phyloP scores from a whole-genome alignment of 2,888 invertebrate genomes.

The Macrophya alboannulata region DNA sequence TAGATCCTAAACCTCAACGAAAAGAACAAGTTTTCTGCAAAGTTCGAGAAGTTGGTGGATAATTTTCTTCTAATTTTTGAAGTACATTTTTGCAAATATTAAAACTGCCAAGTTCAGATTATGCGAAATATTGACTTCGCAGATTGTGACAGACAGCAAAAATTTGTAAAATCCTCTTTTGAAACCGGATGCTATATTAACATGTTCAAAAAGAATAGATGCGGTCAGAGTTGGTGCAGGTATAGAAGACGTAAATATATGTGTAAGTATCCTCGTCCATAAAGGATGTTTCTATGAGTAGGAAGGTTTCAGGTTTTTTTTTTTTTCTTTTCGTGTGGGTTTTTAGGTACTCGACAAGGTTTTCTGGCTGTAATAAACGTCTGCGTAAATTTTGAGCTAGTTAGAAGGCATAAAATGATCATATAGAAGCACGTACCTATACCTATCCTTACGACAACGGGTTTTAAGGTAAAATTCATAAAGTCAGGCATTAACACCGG shows the following conservation, averaged over 20 bases:
- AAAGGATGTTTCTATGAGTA: constrained; percentile 3
- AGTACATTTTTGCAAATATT: background rate
- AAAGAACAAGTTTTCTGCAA: background rate
- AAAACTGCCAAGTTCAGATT: background rate
- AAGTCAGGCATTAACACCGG: constrained; percentile 33
- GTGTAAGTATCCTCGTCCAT: constrained; percentile 19
- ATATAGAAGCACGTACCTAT: constrained; percentile 47
- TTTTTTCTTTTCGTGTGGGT: background rate
- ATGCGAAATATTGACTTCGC: background rate
- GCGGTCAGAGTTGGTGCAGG: background rate
- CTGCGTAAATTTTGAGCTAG: constrained; percentile 76
- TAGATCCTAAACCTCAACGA: background rate
- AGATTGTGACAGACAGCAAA: background rate
- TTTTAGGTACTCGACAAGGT: constrained; percentile 6
- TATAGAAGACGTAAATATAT: background rate
- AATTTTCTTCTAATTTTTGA: background rate
- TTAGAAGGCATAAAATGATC: constrained; percentile 71
- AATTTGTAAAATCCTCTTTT: background rate
- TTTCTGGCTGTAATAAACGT: constrained; percentile 70
- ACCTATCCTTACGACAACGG: background rate
- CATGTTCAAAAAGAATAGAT: constrained; percentile 75
- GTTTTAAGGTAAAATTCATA: constrained; percentile 27
- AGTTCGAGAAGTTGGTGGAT: background rate
- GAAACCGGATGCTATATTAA: constrained; percentile 70
- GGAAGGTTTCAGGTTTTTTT: no score